phyloP scores from a whole-genome alignment of 2,797 vertebrate genomes.

The Hydrolagus colliei region DNA sequence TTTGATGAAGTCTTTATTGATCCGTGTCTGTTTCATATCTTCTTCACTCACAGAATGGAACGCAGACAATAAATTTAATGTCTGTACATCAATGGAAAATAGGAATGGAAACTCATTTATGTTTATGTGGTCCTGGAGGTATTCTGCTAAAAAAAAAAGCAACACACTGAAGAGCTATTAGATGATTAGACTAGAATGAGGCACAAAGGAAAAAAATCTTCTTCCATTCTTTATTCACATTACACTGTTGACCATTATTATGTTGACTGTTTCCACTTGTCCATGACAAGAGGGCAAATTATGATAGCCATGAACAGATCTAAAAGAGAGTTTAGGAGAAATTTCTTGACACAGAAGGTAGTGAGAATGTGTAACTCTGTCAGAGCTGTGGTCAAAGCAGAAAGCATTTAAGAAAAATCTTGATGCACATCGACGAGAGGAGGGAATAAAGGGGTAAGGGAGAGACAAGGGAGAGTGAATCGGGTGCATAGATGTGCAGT shows the following conservation, averaged over 20 bases:
- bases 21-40: not conserved
- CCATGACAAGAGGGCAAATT: too few species aligned
- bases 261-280: too few species aligned
- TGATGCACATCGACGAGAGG: too few species aligned
- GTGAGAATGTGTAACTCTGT: too few species aligned
- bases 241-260: not conserved
- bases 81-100: not conserved
- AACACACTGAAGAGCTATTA: not conserved
- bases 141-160: not conserved
- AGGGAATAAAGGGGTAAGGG: too few species aligned
- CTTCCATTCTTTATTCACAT: not conserved
- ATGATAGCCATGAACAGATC: too few species aligned
- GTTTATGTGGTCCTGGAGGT: not conserved
- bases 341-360: too few species aligned
- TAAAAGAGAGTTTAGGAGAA: too few species aligned
- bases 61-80: not conserved
- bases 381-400: too few species aligned
- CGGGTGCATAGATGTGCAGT: too few species aligned
- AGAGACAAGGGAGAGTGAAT: too few species aligned
- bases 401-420: too few species aligned
- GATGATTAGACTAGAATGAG: not conserved
- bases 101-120: not conserved
- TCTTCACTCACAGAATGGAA: not conserved
- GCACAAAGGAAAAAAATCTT: not conserved
- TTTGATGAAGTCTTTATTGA: slow-evolving; percentile 1